These are phyloP conservation scores for Xiphydria camelus DNA, from an alignment of 2,888 invertebrate genomes.

Conservation along the genomic window DNA sequence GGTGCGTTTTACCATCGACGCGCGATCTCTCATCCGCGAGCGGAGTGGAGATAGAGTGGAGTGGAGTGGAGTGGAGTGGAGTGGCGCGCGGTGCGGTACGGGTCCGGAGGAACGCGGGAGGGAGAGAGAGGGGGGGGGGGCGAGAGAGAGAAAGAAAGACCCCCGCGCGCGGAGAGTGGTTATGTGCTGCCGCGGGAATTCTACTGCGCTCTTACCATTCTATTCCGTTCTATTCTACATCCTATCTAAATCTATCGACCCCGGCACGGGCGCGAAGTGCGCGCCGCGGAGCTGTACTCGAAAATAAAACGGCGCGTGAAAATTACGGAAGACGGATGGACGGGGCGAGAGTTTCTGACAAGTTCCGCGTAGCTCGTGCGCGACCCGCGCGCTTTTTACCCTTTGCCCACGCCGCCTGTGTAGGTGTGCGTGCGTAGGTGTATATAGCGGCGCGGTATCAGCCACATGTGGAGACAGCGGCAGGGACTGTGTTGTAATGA, in stretches of 20 bases:
- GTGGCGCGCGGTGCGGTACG: background rate
- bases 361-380: background rate
- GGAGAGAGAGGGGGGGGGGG: background rate
- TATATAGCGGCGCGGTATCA: too few relatives aligned
- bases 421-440: too few relatives aligned
- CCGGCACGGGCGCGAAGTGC: background rate
- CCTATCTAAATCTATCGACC: background rate
- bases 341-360: constrained; percentile 1
- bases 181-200: background rate
- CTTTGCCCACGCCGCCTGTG: too few relatives aligned
- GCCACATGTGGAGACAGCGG: too few relatives aligned
- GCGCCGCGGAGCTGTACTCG: background rate
- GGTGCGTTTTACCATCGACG: constrained; percentile 45
- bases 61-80: constrained; percentile 2
- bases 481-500: too few relatives aligned
- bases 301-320: constrained; percentile 2
- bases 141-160: background rate
- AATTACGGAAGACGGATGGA: constrained; percentile 5
- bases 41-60: constrained; percentile 17
- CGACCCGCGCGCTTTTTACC: background rate
- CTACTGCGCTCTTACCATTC: constrained; percentile 3
- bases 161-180: background rate
- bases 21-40: constrained; percentile 44
- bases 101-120: background rate
- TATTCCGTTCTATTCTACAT: constrained; percentile 3